A percentile compares a stretch with the other conserved stretches of the same genome.
Conservation (phyloP, 2,888 invertebrate species). For the Yponomeuta cagnagella region DNA sequence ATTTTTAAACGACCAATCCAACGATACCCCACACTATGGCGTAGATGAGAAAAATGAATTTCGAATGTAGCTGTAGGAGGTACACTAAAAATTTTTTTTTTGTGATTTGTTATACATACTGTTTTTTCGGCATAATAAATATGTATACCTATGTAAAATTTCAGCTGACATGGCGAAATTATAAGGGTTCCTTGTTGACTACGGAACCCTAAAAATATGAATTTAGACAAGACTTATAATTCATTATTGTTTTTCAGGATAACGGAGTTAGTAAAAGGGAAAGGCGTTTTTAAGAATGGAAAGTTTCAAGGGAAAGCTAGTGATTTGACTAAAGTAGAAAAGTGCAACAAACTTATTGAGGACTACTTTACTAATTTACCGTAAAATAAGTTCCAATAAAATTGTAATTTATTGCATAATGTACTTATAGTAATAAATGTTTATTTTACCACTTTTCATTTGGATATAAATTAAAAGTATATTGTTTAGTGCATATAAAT, state of each 20-base stretch:
- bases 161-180: too few relatives aligned
- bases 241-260: slow-evolving; percentile 57
- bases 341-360: slow-evolving; percentile 78
- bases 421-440: not conserved
- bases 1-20: too few relatives aligned
- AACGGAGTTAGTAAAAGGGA: slow-evolving; percentile 81
- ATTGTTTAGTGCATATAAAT: not conserved
- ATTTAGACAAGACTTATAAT: not conserved
- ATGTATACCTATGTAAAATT: too few relatives aligned
- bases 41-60: too few relatives aligned
- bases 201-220: not conserved
- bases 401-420: not conserved
- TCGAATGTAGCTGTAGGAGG: too few relatives aligned
- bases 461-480: slow-evolving; percentile 3
- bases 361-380: slow-evolving; percentile 67
- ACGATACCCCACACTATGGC: too few relatives aligned
- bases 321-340: slow-evolving; percentile 77
- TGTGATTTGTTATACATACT: too few relatives aligned
- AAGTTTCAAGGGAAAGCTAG: slow-evolving; percentile 86
- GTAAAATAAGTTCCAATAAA: slow-evolving; percentile 19
- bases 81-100: too few relatives aligned
- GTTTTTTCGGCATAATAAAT: too few relatives aligned
- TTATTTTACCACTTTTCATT: slow-evolving; percentile 2
- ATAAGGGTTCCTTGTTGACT: too few relatives aligned
- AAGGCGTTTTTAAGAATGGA: slow-evolving; percentile 84